Evolutionary conservation across 2,113 vertebrate species (phyloP), one percentile per base, ranked within the genome.

Genomic region (Channa argus): DNA sequence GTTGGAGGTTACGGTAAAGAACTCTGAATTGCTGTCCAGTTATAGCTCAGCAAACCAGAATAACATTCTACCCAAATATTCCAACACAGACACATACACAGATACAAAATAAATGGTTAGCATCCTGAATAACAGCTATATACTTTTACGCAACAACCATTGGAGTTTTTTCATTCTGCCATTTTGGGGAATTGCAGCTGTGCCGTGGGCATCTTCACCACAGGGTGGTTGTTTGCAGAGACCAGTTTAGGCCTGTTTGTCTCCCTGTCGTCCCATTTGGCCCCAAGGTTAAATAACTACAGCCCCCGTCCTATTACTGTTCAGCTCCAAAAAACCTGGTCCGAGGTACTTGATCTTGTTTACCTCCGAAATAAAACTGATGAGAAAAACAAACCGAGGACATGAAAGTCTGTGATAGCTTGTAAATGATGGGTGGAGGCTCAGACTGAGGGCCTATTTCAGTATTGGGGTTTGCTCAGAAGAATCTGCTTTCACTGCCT

Each of bases 211-310:
- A 60, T 81, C 74, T 62, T 59, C 72, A 82, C 86, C 90, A 13
- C 90, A 90, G 77, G 79, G 82, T 62, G 82, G 86, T 58, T 90
- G 82, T 89, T 89, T 88, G 75, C 75, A 41, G 63, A 84, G 87
- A 79, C 87, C 87, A 74, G 75, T 92, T 91, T 92, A 84, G 88
- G 61, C 47, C 66, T 76, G 77, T 86, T 84, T 83, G 79, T 77
- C 46, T 85, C 64, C n/a, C 52, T 34, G 59, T 81, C 63, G 12
- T 70, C 65, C 69, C 58, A 45, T 51, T 5, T 36, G 79, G 68
- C 72, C 77, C 62, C 66, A 3, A 52, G 53, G 46, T 52, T 64
- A 60, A 85, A 72, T 51, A 79, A 67, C 12, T 55, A 58, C 55
- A 73, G 45, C 43, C 43, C 24, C 75, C 37, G 3, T 76, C 55